These are phyloP conservation scores for Aleiodes alternator DNA, from an alignment of 2,888 invertebrate species.

Conservation along the genomic window DNA sequence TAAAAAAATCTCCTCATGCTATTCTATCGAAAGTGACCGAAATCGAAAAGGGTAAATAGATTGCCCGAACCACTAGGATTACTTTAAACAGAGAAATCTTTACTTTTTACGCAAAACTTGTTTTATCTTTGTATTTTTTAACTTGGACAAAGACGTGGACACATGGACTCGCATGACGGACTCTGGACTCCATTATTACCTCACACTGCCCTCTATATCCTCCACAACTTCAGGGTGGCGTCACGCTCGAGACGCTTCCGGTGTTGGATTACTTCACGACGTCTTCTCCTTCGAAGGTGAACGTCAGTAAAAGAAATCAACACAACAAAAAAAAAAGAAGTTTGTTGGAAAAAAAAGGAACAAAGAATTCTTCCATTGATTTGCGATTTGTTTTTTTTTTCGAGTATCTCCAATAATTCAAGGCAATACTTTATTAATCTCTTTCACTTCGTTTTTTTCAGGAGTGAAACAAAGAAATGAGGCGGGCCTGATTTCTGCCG, in stretches of 20 bases:
- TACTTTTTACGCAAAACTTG: neutral
- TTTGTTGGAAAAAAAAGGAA: neutral
- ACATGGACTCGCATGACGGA: constrained; percentile 66
- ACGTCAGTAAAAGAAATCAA: constrained; percentile 12
- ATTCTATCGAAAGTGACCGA: no score
- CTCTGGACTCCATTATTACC: constrained; percentile 53
- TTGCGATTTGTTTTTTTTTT: neutral
- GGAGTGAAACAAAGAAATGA: constrained; percentile 38
- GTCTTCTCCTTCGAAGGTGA: constrained; percentile 31
- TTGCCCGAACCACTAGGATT: no score
- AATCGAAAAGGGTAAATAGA: no score
- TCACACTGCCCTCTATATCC: constrained; percentile 59
- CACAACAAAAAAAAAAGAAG: neutral
- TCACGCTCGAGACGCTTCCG: constrained; percentile 76
- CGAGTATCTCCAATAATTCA: no score
- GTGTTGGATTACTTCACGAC: constrained; percentile 73
- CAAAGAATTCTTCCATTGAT: neutral
- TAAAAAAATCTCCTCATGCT: no score
- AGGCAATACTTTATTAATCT: neutral
- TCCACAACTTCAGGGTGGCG: constrained; percentile 74
- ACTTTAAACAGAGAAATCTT: no score
- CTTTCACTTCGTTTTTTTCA: neutral
- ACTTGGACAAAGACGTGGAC: constrained; percentile 29
- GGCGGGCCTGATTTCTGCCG: constrained; percentile 45
- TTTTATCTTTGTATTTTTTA: neutral